A percentile compares a stretch with the other conserved stretches of the same genome.
Conservation (phyloP, 2,888 invertebrate genomes). For the Caenorhabditis sp. region DNA sequence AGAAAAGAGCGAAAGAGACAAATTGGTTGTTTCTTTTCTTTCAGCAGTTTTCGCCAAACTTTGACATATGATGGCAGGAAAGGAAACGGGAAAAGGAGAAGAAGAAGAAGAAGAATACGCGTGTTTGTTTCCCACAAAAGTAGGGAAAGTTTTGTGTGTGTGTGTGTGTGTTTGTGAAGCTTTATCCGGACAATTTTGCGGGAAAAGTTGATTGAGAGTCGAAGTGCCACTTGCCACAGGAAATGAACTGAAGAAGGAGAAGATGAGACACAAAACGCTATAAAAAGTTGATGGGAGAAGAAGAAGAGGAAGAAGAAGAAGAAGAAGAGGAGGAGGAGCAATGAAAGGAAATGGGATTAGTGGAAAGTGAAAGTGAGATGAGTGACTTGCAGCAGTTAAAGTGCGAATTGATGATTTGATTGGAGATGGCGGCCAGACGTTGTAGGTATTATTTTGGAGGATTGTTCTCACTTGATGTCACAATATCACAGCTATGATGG, state of each 20-base stretch:
- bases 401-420: conserved; percentile 22
- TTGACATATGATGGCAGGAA: conserved; percentile 8
- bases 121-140: no score
- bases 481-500: no score
- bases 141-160: no score
- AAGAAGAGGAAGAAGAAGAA: conserved; percentile 9
- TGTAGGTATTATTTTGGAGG: no score
- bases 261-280: conserved; percentile 1
- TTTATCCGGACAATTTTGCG: no score
- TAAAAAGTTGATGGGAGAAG: conserved; percentile 18
- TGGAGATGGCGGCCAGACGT: no score
- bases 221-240: no score
- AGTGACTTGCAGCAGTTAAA: no score
- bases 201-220: no score
- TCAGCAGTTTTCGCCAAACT: conserved; percentile 29
- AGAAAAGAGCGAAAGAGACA: no score
- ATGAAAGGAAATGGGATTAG: conserved; percentile 22
- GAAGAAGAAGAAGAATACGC: not conserved
- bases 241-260: not conserved
- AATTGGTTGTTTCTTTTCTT: conserved; percentile 46
- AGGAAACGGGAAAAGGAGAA: conserved; percentile 6
- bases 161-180: no score
- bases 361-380: not conserved
- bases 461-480: no score
- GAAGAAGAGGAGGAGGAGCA: not conserved